phyloP scores from a whole-genome alignment of 2,113 vertebrate species.

The Tinamus guttatus region DNA sequence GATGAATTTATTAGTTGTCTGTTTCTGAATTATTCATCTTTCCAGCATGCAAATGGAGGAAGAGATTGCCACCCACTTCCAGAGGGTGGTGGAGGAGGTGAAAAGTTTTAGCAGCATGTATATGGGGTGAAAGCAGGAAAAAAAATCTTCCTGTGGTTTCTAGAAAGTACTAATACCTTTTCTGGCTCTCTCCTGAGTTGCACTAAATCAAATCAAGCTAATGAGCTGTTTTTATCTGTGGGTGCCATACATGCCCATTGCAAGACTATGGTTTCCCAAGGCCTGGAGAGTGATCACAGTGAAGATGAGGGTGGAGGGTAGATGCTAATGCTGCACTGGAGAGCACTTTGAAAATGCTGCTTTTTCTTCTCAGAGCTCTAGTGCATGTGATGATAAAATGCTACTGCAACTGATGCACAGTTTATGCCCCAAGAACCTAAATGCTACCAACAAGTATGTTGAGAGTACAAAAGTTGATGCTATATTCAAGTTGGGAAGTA shows the following conservation, averaged over 20 bases:
- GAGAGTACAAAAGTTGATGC: background rate
- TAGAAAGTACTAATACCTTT: background rate
- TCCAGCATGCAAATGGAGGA: background rate
- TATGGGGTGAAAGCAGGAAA: background rate
- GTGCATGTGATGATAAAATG: rapidly evolving
- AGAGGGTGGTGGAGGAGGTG: background rate
- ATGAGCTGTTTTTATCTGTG: background rate
- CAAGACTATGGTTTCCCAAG: background rate
- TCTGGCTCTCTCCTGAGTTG: background rate
- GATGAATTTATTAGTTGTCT: background rate
- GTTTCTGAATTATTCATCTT: background rate
- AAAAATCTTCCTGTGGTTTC: background rate
- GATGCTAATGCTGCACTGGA: background rate
- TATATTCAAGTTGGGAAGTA: background rate
- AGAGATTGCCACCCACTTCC: background rate
- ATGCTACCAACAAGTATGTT: background rate
- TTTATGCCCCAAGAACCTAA: background rate
- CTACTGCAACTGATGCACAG: rapidly evolving
- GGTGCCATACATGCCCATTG: background rate
- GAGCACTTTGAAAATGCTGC: background rate
- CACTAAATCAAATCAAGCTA: background rate
- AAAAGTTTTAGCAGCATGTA: background rate
- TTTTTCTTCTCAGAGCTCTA: background rate
- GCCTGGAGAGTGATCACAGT: rapidly evolving
- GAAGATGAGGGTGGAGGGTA: rapidly evolving